Conservation (phyloP, 2,888 invertebrate species). For the Aporophyla lueneburgensis region DNA sequence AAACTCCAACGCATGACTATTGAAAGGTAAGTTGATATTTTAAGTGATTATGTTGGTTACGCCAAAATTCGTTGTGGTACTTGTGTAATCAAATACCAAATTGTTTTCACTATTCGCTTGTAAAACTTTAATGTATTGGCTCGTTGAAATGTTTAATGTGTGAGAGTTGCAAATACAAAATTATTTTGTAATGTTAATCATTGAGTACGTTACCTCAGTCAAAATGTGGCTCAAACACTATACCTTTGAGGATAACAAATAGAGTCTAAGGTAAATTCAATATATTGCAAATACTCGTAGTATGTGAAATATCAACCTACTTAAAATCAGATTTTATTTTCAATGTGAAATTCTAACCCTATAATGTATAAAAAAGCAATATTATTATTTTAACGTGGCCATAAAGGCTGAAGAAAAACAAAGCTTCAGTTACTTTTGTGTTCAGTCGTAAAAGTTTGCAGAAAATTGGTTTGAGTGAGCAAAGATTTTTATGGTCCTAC, state of each 20-base stretch:
- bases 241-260: not conserved
- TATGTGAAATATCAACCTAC: not conserved
- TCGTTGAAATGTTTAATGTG: not conserved
- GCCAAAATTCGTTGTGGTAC: not conserved
- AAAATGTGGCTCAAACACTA: too few species aligned
- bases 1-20: slow-evolving; percentile 67
- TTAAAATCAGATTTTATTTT: too few species aligned
- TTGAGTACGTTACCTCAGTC: not conserved
- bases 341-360: not conserved
- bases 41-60: slow-evolving; percentile 34
- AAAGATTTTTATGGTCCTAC: slow-evolving; percentile 54
- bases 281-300: not conserved
- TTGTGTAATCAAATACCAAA: not conserved
- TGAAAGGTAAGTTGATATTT: slow-evolving; percentile 64
- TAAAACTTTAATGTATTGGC: slow-evolving; percentile 14
- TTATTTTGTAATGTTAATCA: not conserved
- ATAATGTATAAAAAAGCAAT: not conserved
- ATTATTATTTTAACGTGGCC: not conserved
- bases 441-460: slow-evolving; percentile 58
- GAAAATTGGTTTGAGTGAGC: slow-evolving; percentile 61
- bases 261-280: not conserved
- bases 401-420: not conserved
- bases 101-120: not conserved
- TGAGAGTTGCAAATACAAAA: not conserved
- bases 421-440: slow-evolving; percentile 25